Conservation (phyloP, 2,888 invertebrate species). For the Gortyna flavago region DNA sequence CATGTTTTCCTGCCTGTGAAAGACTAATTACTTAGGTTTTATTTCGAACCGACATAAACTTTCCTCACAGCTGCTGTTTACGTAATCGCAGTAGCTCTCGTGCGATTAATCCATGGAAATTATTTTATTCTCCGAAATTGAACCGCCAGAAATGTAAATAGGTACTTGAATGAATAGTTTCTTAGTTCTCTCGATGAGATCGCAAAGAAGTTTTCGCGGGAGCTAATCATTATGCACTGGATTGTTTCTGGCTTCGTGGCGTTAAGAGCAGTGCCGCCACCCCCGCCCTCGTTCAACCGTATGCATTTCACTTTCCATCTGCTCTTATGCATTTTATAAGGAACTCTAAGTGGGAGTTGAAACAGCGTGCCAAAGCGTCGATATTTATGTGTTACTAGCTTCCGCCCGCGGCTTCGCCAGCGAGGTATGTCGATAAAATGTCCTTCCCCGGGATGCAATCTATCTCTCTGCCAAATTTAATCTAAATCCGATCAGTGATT, state of each 20-base stretch:
- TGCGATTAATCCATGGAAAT: slow-evolving; percentile 47
- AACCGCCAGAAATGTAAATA: neutral
- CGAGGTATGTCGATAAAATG: too few species aligned
- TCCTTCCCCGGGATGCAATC: too few species aligned
- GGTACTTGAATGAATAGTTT: slow-evolving; percentile 30
- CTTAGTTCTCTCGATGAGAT: slow-evolving; percentile 29
- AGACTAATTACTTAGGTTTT: slow-evolving; percentile 24
- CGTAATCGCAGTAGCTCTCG: slow-evolving; percentile 8
- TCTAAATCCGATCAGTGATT: too few species aligned
- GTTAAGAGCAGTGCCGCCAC: slow-evolving; percentile 17
- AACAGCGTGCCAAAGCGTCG: neutral
- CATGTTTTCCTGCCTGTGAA: slow-evolving; percentile 39
- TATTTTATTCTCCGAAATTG: slow-evolving; percentile 29
- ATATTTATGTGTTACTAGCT: slow-evolving; percentile 1
- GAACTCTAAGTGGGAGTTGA: neutral
- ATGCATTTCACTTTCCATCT: slow-evolving; percentile 43
- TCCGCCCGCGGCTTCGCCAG: too few species aligned
- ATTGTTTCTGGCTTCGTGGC: slow-evolving; percentile 39
- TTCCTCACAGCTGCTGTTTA: slow-evolving; percentile 52
- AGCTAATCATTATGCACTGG: slow-evolving; percentile 42
- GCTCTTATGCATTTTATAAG: slow-evolving; percentile 28
- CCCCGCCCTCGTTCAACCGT: slow-evolving; percentile 31
- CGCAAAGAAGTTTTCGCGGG: slow-evolving; percentile 39
- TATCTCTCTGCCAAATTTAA: too few species aligned
- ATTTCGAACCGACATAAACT: slow-evolving; percentile 16